A percentile compares a stretch with the other conserved stretches of the same genome.
Evolutionary conservation across 2,113 vertebrate species (phyloP).

Genomic region (Geothlypis trichas): DNA sequence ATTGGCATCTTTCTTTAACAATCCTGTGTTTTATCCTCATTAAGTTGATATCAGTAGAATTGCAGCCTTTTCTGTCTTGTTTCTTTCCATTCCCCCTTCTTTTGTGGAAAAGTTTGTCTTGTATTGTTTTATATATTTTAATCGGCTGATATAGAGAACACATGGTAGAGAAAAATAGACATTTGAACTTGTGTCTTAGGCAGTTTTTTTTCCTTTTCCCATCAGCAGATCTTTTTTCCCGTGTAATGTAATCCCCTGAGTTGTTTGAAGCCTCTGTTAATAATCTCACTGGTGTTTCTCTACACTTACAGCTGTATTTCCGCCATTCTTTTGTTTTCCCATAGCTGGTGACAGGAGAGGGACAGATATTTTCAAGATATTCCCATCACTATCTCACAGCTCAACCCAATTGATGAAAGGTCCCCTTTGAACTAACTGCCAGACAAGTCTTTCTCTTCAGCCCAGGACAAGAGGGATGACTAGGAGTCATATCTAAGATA

Average conservation of each 20-base stretch:
- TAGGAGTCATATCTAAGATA: neutral
- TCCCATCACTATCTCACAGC: conserved; percentile 39
- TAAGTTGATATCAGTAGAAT: neutral
- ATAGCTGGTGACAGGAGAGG: conserved; percentile 33
- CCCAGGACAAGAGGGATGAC: neutral
- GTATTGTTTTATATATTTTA: neutral
- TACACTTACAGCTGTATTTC: conserved; percentile 25
- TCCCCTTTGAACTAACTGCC: conserved; percentile 26
- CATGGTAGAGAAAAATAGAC: neutral
- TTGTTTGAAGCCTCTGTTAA: conserved; percentile 11
- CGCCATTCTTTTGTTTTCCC: conserved; percentile 33
- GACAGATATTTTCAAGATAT: neutral
- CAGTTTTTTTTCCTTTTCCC: conserved; percentile 4
- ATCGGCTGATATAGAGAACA: neutral
- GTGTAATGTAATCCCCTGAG: conserved; percentile 15
- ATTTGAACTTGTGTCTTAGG: neutral
- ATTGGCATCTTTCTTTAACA: conserved; percentile 10
- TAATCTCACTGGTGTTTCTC: conserved; percentile 43
- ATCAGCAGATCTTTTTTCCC: neutral
- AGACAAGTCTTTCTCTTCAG: conserved; percentile 3
- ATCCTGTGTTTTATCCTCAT: neutral
- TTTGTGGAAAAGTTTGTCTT: neutral
- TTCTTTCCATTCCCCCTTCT: neutral
- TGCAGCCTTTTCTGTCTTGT: neutral
- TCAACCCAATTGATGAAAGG: conserved; percentile 29